phyloP scores from a whole-genome alignment of 2,797 vertebrate genomes.

The Crotalus adamanteus region DNA sequence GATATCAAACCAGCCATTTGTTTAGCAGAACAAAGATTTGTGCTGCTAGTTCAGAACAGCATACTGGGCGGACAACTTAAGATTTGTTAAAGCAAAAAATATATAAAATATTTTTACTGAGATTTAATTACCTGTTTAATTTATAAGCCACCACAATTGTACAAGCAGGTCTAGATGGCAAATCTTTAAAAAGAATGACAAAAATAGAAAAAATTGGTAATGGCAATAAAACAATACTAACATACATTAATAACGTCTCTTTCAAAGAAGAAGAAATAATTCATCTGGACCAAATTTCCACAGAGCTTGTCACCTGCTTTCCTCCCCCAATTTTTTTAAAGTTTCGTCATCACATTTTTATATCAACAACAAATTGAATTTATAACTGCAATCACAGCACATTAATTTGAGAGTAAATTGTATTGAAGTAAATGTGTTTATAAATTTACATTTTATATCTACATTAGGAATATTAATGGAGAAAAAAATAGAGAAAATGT shows the following conservation, averaged over 20 bases:
- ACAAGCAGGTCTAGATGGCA: background rate
- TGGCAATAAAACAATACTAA: background rate
- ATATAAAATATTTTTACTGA: background rate
- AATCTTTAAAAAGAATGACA: background rate
- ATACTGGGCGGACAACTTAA: background rate
- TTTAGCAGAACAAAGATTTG: too few relatives aligned
- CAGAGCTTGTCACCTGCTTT: background rate
- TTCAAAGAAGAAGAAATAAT: background rate
- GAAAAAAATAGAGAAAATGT: background rate
- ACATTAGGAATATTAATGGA: background rate
- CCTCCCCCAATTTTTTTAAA: background rate
- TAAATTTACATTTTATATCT: background rate
- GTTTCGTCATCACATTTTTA: background rate
- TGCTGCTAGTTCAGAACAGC: too few relatives aligned
- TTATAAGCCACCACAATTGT: background rate
- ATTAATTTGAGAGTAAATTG: background rate
- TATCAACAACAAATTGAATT: background rate
- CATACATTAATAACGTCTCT: background rate
- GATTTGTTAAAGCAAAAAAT: background rate
- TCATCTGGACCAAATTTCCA: background rate
- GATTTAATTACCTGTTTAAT: background rate
- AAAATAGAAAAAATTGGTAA: background rate
- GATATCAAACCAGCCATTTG: too few relatives aligned
- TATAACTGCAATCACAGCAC: background rate
- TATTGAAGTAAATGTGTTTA: background rate